These are phyloP conservation scores for Pyrocoelia pectoralis DNA, from an alignment of 2,888 invertebrate genomes.

Conservation along the genomic window DNA sequence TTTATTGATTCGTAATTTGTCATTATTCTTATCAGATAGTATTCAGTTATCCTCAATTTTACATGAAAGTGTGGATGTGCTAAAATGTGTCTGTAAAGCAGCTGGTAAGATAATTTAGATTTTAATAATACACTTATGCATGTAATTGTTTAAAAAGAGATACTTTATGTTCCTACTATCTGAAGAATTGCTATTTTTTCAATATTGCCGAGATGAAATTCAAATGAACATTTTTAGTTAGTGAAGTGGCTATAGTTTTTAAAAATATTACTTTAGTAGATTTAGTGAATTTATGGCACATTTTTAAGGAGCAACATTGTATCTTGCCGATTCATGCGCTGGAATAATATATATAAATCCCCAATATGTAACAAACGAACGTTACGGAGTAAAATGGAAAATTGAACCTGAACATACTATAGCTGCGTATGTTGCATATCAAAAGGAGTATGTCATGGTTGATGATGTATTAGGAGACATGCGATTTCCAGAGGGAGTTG, in stretches of 20 bases:
- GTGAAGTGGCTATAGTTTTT: no score
- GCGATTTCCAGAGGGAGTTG: slow-evolving; percentile 66
- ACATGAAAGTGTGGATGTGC: slow-evolving; percentile 66
- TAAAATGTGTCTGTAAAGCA: slow-evolving; percentile 65
- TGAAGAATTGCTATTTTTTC: no score
- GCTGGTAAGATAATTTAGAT: slow-evolving; percentile 56
- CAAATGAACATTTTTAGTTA: no score
- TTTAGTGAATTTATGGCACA: no score
- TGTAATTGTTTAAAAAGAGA: no score
- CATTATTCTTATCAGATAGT: slow-evolving; percentile 63
- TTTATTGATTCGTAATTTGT: slow-evolving; percentile 53
- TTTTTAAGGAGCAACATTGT: slow-evolving; percentile 64
- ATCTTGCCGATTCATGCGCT: slow-evolving; percentile 63
- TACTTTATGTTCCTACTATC: no score
- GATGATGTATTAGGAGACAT: slow-evolving; percentile 66
- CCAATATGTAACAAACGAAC: slow-evolving; percentile 60
- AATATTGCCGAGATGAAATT: no score
- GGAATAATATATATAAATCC: slow-evolving; percentile 67
- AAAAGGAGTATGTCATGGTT: slow-evolving; percentile 64
- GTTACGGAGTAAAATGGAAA: slow-evolving; percentile 66
- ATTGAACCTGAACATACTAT: slow-evolving; percentile 65
- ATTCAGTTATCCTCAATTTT: slow-evolving; percentile 65
- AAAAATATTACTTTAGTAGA: no score
- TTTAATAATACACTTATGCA: no score
- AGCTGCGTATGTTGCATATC: slow-evolving; percentile 66